Conservation (phyloP, 2,113 vertebrate genomes). For the Sebastes schlegelii region DNA sequence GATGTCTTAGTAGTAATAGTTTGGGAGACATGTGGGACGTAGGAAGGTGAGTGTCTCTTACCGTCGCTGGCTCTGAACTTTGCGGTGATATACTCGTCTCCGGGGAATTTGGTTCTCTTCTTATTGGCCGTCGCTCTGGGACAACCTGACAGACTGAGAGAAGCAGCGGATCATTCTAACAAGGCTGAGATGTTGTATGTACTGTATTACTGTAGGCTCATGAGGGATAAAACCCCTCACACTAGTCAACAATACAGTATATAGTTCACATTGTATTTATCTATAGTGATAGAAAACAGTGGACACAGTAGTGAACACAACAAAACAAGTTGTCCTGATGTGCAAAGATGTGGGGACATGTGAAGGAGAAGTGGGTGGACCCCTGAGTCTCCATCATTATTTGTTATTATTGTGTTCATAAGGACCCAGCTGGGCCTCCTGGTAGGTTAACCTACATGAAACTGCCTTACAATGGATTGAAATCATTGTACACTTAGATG, state of each 20-base stretch:
- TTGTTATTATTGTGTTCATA: no score
- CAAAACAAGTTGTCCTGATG: background rate
- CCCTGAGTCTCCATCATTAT: no score
- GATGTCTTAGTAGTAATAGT: background rate
- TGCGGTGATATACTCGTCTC: slow-evolving; percentile 95
- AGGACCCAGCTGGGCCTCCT: no score
- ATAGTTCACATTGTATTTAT: background rate
- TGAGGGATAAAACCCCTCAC: background rate
- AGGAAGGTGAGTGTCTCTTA: slow-evolving; percentile 74
- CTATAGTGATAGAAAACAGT: background rate
- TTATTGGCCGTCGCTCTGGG: slow-evolving; percentile 95
- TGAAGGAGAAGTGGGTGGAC: no score
- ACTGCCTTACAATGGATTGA: no score
- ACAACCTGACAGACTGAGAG: slow-evolving; percentile 94
- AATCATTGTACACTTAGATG: background rate
- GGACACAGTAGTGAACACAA: background rate
- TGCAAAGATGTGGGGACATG: no score
- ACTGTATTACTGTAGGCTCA: background rate
- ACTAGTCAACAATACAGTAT: no score
- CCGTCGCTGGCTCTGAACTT: slow-evolving; percentile 99
- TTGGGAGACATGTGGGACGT: background rate
- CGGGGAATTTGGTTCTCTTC: slow-evolving; percentile 95
- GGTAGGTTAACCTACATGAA: background rate
- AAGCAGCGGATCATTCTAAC: slow-evolving; percentile 18
- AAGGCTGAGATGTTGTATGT: background rate